Conservation (phyloP, 1,140 invertebrate genomes). For the Andricus grossulariae region DNA sequence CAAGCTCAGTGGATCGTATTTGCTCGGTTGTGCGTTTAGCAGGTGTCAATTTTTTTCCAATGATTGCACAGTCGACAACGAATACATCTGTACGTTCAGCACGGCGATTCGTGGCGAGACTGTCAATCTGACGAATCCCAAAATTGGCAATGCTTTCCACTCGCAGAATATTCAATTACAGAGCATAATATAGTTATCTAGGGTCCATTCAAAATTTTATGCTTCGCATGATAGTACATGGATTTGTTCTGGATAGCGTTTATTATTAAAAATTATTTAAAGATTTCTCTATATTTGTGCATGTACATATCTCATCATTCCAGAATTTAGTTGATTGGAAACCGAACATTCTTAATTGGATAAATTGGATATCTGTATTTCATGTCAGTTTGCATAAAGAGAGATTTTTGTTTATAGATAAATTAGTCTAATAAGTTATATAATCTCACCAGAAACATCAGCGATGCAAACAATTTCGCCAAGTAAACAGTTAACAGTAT, state of each 20-base stretch:
- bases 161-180: constrained; percentile 42
- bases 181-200: constrained; percentile 41
- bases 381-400: too few relatives aligned
- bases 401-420: too few relatives aligned
- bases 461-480: too few relatives aligned
- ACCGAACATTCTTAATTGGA: too few relatives aligned
- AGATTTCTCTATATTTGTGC: too few relatives aligned
- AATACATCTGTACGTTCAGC: constrained; percentile 25
- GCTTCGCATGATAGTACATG: constrained; percentile 16
- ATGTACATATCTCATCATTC: too few relatives aligned
- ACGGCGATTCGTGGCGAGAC: constrained; percentile 39
- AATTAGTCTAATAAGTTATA: too few relatives aligned
- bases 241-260: background rate
- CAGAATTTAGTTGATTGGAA: too few relatives aligned
- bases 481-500: too few relatives aligned
- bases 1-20: constrained; percentile 11
- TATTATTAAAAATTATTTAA: background rate
- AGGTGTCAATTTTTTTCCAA: constrained; percentile 25
- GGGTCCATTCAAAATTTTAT: constrained; percentile 49
- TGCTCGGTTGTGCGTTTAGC: constrained; percentile 15
- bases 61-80: constrained; percentile 25
- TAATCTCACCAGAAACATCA: too few relatives aligned
- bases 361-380: too few relatives aligned
- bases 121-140: constrained; percentile 44
- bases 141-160: constrained; percentile 51